Percentiles rank a stretch among this genome's conserved stretches.
These are phyloP conservation scores for Conomelus anceps DNA, from an alignment of 2,888 invertebrate genomes.

Conservation along the genomic window DNA sequence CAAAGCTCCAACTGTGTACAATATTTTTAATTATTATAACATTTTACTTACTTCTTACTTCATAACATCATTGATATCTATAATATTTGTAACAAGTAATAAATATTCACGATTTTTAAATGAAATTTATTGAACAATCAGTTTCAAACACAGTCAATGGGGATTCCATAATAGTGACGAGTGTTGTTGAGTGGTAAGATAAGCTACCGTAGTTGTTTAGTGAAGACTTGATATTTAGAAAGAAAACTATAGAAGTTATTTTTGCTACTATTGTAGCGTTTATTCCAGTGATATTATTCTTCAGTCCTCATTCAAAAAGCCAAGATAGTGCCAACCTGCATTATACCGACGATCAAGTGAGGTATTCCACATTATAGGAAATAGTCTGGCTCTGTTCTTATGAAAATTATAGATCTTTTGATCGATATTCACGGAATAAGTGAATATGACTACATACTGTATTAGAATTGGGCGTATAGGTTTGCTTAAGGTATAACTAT, in stretches of 20 bases:
- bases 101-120: background rate
- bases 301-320: background rate
- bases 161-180: background rate
- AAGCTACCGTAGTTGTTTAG: background rate
- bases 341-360: background rate
- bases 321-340: constrained; percentile 9
- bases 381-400: background rate
- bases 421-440: background rate
- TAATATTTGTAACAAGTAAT: background rate
- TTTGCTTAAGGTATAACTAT: background rate
- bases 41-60: background rate
- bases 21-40: background rate
- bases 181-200: background rate
- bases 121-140: background rate
- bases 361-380: background rate
- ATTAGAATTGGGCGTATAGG: background rate
- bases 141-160: background rate
- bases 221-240: background rate
- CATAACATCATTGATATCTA: background rate
- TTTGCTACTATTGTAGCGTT: constrained; percentile 2
- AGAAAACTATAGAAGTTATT: background rate
- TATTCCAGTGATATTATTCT: background rate
- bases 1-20: background rate
- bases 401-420: background rate
- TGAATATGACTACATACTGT: too few species aligned